Base-by-base conservation (phyloP, 2,113 vertebrate species). In the Pheucticus melanocephalus region DNA sequence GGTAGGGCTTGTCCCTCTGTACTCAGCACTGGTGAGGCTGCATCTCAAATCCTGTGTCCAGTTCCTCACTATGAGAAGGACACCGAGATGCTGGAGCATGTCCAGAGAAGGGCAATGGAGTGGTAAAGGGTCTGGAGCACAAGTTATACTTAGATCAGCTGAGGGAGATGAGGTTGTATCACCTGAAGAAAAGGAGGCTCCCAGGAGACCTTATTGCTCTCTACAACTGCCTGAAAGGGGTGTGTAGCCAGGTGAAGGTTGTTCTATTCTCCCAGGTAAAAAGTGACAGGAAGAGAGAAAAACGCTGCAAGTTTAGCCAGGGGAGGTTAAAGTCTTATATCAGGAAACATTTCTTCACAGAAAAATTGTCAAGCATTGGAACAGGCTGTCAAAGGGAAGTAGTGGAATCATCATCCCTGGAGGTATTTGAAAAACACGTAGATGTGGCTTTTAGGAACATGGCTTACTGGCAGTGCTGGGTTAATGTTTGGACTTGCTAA, bases 221-320 rank as follows among this genome's bases (percentile, higher is more conserved):
- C 45, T 69, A 11, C 20, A 61, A 10, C 9, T 53, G 11, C 23
- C 9, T 28, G 25, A 61, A 47, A 82, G 11, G 20, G 22, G 6
- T 1, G 0, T 31, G 17, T 9, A 69, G 30, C 4, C 4, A 61
- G 30, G 16, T 53, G 11, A 31, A 28, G 19, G 17, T 24, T 0
- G 0, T 3, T 19, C 47, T 82, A 7, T 40, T 82, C 17, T 54
- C 30, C 33, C 39, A 60, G 60, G 28, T 47, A 61, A 40, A 5
- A 40, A 31, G 21, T 4, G 11, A 53, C 13, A 61, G 21, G 10
- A 89, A 61, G n/a, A 54, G 40, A 61, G 25, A 30, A 54, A 82
- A 54, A 40, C 3, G 30, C 21, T 4, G 1, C 11, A 22, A 47
- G 24, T 23, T 47, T 40, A 47, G 8, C 7, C 21, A 53, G 17